Base-by-base conservation (phyloP, 2,797 vertebrate genomes). In the Rhinatrema bivittatum region DNA sequence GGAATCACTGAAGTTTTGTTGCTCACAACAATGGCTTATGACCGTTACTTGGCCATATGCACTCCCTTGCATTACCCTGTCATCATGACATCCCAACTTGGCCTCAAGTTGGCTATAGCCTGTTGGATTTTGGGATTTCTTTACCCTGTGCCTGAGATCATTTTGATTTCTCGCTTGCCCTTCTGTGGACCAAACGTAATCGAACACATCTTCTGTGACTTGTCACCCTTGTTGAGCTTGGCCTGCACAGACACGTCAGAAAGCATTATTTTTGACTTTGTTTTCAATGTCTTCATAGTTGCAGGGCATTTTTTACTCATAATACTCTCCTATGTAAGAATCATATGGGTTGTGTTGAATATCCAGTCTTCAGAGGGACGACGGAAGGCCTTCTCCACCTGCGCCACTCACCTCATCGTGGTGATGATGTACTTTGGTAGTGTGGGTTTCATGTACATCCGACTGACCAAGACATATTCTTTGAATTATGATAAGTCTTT, bases 401-500 rank as follows among this genome's bases (percentile, higher is more conserved):
- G 66, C 52, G 47, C 31, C 1, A 58, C 68, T 22, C 68, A 68
- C 21, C 36, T 70, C 27, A 46, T 29, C 0, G 60, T 66, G 2
- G 63, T 66, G 10, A 28, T 60, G 32, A 32, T 74, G 26, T 72
- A 68, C 31, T 68, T 68, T 2, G 51, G 63, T 30, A 62, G 63
- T 1, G 62, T 70, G 12, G 61, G 63, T 37, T 70, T 72, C 24
- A 64, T 59, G 40, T 70, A 68, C 4, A 46, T 62, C 19, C 10
- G 4, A 3, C 50, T 60, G 5, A 43, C 52, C 29, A 37, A 46
- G 42, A 36, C 50, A 12, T 46, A 56, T 14, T 60, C 61, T 20
- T n/a, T 36, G 26, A 54, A 35, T 29, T 58, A 71, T 51, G 60
- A 64, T 31, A 62, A 64, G 25, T 30, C 64, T 30, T 28, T 16